A percentile compares a stretch with the other conserved stretches of the same genome.
Evolutionary conservation across 2,797 vertebrate genomes (phyloP).

Genomic region (Australoheros facetus): DNA sequence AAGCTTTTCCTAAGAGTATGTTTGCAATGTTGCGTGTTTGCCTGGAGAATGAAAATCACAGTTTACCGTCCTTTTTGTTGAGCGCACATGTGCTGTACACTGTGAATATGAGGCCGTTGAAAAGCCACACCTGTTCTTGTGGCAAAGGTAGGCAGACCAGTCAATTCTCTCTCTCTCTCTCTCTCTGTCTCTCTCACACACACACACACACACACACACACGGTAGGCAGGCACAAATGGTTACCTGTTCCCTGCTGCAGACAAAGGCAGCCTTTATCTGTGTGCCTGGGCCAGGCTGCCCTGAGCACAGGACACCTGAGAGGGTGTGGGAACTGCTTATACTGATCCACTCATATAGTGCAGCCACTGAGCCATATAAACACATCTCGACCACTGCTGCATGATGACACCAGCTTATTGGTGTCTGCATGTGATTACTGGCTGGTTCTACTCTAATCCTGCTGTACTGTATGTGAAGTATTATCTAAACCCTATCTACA

Average conservation of each 20-base stretch:
- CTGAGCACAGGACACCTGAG: slow-evolving; percentile 79
- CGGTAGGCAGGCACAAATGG: slow-evolving; percentile 72
- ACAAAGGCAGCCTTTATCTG: slow-evolving; percentile 81
- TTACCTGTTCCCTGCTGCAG: slow-evolving; percentile 78
- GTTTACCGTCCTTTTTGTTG: slow-evolving; percentile 28
- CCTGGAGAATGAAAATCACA: slow-evolving; percentile 31
- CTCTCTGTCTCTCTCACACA: neutral
- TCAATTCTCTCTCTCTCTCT: slow-evolving; percentile 25
- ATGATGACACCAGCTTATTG: slow-evolving; percentile 51
- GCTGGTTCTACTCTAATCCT: slow-evolving; percentile 50
- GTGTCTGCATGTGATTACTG: slow-evolving; percentile 52
- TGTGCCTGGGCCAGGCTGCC: slow-evolving; percentile 64
- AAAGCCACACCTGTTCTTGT: slow-evolving; percentile 64
- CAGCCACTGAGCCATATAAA: slow-evolving; percentile 66
- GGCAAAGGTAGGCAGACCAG: slow-evolving; percentile 28
- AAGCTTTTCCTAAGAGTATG: neutral
- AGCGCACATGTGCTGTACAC: slow-evolving; percentile 20
- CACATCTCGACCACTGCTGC: slow-evolving; percentile 55
- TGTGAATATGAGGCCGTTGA: slow-evolving; percentile 48
- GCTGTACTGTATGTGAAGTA: slow-evolving; percentile 32
- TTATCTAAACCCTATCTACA: slow-evolving; percentile 25
- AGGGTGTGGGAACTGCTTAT: slow-evolving; percentile 78
- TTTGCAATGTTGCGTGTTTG: slow-evolving; percentile 12
- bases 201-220: slow-evolving; percentile 18
- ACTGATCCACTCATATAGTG: slow-evolving; percentile 66